Evolutionary conservation across 2,888 invertebrate species (phyloP), one percentile per base, ranked within the genome.

Genomic region (Mesochorus sp.): DNA sequence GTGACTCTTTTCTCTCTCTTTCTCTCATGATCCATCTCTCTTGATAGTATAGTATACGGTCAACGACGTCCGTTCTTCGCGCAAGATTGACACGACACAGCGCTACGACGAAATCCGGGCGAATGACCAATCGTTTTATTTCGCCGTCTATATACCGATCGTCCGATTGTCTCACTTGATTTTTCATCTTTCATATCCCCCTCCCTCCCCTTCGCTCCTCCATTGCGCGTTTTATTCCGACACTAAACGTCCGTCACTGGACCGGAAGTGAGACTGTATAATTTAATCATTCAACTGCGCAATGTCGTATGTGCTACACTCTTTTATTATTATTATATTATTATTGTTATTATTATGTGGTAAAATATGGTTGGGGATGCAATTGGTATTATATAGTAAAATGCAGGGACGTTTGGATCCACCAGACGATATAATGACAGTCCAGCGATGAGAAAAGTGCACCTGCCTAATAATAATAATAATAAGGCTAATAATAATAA

Each of bases 221-320:
- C n/a, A n/a, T n/a, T n/a, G n/a, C n/a, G 47, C 53, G 53, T 62
- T 55, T 14, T 47, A 24, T 34, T 51, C 28, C 26, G 42, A 26
- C 47, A 21, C n/a, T 12, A 26, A 37, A 26, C 12, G 12, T 53
- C 21, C 24, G 34, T 6, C 31, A 24, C 28, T 26, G 39, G 61
- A 62, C 26, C 76, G 76, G 76, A 76, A 76, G 57, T 57, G 34
- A 34, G 49, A 47, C 42, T 39, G 39, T 34, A 76, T 70, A 76
- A 76, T 76, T 76, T 76, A 76, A 70, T 70, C 64, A 76, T 76
- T 76, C 47, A 75, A 70, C 51, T 62, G 68, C 75, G 70, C 37
- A n/a, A 37, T 49, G 37, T n/a, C n/a, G n/a, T n/a, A n/a, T n/a
- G n/a, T n/a, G n/a, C n/a, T n/a, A n/a, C n/a, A n/a, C n/a, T n/a